A percentile compares a stretch with the other conserved stretches of the same genome.
phyloP scores from a whole-genome alignment of 2,797 vertebrate species.

The Micropoecilia bifurca region DNA sequence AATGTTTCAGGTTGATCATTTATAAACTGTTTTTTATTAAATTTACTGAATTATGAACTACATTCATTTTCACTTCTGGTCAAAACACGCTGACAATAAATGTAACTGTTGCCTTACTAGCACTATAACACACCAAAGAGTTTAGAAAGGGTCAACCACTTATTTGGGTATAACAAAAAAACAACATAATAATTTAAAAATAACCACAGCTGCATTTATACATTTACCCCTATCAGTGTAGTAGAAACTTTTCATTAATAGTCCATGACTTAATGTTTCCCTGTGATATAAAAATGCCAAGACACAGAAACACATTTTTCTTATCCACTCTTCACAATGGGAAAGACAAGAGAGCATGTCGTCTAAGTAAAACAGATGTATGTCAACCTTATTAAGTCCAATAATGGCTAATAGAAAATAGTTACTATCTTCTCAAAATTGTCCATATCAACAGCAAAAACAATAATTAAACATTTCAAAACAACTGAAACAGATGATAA shows the following conservation, averaged over 20 bases:
- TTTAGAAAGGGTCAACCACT: not conserved
- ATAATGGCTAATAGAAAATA: not conserved
- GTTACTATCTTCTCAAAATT: not conserved
- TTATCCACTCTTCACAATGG: not conserved
- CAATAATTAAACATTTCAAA: not conserved
- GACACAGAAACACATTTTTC: not conserved
- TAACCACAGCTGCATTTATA: not conserved
- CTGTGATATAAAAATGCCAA: not conserved
- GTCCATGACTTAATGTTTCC: not conserved
- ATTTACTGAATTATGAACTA: not conserved
- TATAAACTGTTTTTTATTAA: not conserved
- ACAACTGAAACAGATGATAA: not conserved
- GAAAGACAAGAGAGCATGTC: not conserved
- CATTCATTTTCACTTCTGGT: not conserved
- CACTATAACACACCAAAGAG: not conserved
- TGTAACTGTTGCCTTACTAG: not conserved
- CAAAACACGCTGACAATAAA: not conserved
- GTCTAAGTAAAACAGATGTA: not conserved
- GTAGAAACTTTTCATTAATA: not conserved
- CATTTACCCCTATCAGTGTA: not conserved
- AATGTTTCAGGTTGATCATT: not conserved
- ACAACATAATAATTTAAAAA: not conserved
- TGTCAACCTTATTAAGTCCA: not conserved
- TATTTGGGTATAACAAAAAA: not conserved
- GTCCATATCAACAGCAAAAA: not conserved